Base-by-base conservation (phyloP, 2,888 invertebrate species). In the Syrista parreyssii region DNA sequence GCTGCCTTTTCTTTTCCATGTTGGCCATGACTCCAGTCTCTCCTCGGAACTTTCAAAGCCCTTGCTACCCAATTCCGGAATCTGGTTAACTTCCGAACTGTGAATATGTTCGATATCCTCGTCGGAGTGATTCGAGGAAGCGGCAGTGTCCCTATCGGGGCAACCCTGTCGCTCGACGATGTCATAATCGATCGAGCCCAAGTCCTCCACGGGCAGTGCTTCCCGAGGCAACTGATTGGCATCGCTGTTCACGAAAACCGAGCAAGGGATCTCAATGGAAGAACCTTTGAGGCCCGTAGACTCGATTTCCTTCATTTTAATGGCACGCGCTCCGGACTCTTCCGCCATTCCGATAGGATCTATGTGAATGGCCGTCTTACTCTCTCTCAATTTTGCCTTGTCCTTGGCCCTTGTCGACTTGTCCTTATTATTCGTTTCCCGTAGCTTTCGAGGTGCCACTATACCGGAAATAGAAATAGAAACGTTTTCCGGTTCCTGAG, bases 51-150 rank as follows among this genome's bases (percentile, higher is more conserved):
- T 40, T n/a, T 76, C 68, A 15, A 79, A 11, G 32, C 81, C 79
- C 12, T 69, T 34, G 31, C 80, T 80, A 34, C 77, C 73, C 9
- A 78, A 68, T 15, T 75, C 55, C n/a, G 23, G 31, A 23, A 84
- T 78, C 11, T 83, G 84, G 12, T 75, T 80, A 0, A 88, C 81
- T 68, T 89, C 86, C 12, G 84, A 84, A 30, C 79, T 84, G 71
- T 87, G 84, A 11, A 89, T 88, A 32, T 89, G 89, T 40, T 88
- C 90, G 31, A 90, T 88, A 31, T 90, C 90, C 12, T 90, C 90
- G 33, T 90, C 90, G 0, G 88, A 90, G 68, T 88, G 88, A 36
- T 85, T 84, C 3, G 83, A 78, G 12, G 69, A 23, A 36, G 82
- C 82, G 0, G 78, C 75, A 1, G 76, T 36, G 1, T 87, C 84